A percentile compares a stretch with the other conserved stretches of the same genome.
phyloP scores from a whole-genome alignment of 2,113 vertebrate species.

The Dicrurus megarhynchus region DNA sequence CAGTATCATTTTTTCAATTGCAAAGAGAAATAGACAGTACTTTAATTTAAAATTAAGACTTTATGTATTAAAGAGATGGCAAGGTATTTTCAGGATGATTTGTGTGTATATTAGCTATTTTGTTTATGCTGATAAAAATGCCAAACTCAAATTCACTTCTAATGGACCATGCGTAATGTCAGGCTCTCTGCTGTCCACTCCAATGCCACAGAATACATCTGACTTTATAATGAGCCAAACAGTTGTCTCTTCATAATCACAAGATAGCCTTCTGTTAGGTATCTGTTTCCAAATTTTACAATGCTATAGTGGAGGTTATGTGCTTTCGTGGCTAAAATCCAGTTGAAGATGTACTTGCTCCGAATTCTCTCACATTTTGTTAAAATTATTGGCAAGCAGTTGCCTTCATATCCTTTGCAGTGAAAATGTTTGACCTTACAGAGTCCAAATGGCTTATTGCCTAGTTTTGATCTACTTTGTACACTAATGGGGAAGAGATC shows the following conservation, averaged over 20 bases:
- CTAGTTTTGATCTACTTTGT: conserved; percentile 59
- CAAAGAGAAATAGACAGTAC: background rate
- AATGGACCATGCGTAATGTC: conserved; percentile 72
- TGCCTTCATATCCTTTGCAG: conserved; percentile 14
- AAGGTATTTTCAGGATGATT: conserved; percentile 43
- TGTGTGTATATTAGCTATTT: conserved; percentile 46
- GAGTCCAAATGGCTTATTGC: conserved; percentile 50
- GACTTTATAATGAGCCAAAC: conserved; percentile 76
- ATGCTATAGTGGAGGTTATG: conserved; percentile 12
- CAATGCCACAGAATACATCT: conserved; percentile 73
- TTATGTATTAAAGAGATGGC: conserved; percentile 6
- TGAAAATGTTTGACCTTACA: conserved; percentile 27
- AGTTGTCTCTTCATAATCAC: conserved; percentile 72
- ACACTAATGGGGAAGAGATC: conserved; percentile 45
- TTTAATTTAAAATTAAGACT: conserved; percentile 51
- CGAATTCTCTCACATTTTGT: conserved; percentile 54
- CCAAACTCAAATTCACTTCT: conserved; percentile 68
- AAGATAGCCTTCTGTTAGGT: conserved; percentile 72
- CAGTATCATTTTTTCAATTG: background rate
- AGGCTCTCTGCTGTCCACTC: conserved; percentile 72
- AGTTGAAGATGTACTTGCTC: conserved; percentile 47
- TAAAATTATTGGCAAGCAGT: conserved; percentile 48
- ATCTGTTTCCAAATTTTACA: conserved; percentile 71
- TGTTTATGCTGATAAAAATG: conserved; percentile 59
- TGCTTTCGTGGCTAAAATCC: conserved; percentile 57